Conservation (phyloP, 1,140 invertebrate species). For the Epicauta chinensis region DNA sequence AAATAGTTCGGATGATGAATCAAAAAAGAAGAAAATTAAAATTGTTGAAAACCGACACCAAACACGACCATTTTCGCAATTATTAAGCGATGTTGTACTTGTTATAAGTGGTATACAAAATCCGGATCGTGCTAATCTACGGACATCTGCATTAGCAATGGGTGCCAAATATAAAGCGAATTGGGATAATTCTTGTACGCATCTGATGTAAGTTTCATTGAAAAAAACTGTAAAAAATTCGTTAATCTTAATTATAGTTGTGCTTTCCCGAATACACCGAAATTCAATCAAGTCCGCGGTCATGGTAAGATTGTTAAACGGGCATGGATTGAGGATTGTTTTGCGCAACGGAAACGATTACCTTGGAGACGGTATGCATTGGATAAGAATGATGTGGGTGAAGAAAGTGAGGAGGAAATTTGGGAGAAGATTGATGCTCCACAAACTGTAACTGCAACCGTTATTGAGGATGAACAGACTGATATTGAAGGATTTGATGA, state of each 20-base stretch:
- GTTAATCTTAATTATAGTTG: constrained; percentile 64
- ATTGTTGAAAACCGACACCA: constrained; percentile 9
- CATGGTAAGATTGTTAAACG: constrained; percentile 65
- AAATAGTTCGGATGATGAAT: constrained; percentile 1
- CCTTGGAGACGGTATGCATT: constrained; percentile 66
- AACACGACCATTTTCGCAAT: constrained; percentile 48
- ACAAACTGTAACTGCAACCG: too few species aligned
- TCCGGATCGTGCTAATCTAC: constrained; percentile 61
- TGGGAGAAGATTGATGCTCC: constrained; percentile 38
- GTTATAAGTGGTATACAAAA: constrained; percentile 83
- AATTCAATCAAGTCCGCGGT: constrained; percentile 67
- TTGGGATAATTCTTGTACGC: constrained; percentile 69
- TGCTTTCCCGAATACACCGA: constrained; percentile 84
- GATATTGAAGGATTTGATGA: constrained; percentile 17
- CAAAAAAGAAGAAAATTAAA: constrained; percentile 7
- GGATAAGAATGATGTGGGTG: constrained; percentile 44
- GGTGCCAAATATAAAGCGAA: constrained; percentile 74
- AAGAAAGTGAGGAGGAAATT: constrained; percentile 50
- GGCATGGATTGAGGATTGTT: constrained; percentile 70
- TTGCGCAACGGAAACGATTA: constrained; percentile 54
- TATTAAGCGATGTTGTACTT: constrained; percentile 65
- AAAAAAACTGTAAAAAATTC: too few species aligned
- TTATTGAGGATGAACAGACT: constrained; percentile 1
- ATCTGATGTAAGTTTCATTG: constrained; percentile 82
- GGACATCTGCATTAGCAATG: constrained; percentile 65